Evolutionary conservation across 2,888 invertebrate genomes (phyloP).

Genomic region (Lutraria lutraria): DNA sequence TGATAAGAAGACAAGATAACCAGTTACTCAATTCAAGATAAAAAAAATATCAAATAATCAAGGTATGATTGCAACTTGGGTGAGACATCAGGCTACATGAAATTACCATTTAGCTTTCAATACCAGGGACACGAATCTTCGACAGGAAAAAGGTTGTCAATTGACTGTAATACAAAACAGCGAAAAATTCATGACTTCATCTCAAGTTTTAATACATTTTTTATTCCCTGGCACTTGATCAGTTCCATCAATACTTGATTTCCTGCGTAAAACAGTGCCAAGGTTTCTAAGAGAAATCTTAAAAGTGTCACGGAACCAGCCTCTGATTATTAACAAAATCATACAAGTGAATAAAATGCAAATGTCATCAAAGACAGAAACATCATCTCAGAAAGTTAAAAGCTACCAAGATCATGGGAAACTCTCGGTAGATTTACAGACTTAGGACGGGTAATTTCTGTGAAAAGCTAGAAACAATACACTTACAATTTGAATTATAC

Average conservation of each 20-base stretch:
- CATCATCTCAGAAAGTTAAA: background rate
- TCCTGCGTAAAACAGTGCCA: slow-evolving; percentile 30
- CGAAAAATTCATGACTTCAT: background rate
- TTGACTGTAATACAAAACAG: background rate
- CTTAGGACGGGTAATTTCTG: background rate
- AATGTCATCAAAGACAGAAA: background rate
- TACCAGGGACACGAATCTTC: background rate
- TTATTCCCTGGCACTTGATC: background rate
- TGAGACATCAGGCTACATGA: background rate
- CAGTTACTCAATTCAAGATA: background rate
- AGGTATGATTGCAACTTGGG: background rate
- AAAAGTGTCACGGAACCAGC: slow-evolving; percentile 15
- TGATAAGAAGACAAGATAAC: too few species aligned
- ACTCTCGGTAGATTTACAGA: background rate
- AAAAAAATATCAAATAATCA: background rate
- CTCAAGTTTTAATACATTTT: background rate
- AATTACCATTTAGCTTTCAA: background rate
- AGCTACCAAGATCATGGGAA: background rate
- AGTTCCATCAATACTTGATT: slow-evolving; percentile 37
- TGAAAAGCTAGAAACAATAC: background rate
- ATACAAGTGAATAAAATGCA: background rate
- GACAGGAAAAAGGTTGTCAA: background rate
- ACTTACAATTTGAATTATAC: background rate
- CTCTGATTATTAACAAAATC: background rate
- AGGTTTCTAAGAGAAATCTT: slow-evolving; percentile 25